Percentiles rank a stretch among this genome's conserved stretches.
Evolutionary conservation across 2,888 invertebrate genomes (phyloP).

Genomic region (Melinopterus prodromus): DNA sequence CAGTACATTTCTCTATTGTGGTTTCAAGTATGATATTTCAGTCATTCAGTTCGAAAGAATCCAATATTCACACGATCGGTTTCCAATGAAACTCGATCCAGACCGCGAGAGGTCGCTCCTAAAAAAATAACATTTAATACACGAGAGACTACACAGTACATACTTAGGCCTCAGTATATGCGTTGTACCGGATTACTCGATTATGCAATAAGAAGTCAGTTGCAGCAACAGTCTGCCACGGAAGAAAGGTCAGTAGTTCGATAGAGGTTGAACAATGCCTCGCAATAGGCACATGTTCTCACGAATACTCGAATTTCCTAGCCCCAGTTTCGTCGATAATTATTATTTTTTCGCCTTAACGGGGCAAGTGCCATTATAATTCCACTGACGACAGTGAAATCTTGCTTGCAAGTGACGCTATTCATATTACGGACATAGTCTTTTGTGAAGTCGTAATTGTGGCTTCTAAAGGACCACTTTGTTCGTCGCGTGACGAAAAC

Average conservation of each 20-base stretch:
- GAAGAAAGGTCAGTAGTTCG: slow-evolving; percentile 56
- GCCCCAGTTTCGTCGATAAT: neutral
- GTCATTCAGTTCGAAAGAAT: neutral
- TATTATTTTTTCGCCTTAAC: neutral
- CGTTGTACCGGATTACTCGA: slow-evolving; percentile 28
- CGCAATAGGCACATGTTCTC: slow-evolving; percentile 49
- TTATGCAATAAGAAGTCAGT: slow-evolving; percentile 38
- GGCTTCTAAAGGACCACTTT: neutral
- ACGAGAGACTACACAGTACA: neutral
- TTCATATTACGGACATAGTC: neutral
- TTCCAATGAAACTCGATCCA: neutral
- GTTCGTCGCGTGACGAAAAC: neutral
- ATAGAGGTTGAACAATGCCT: slow-evolving; percentile 50
- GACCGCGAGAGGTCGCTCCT: neutral
- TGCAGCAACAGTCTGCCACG: slow-evolving; percentile 38
- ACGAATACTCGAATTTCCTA: slow-evolving; percentile 40
- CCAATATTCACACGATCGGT: neutral
- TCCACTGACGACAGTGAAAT: neutral
- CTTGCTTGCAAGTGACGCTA: neutral
- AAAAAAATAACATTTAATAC: neutral
- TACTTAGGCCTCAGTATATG: slow-evolving; percentile 7
- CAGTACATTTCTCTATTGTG: no score
- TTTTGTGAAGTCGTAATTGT: neutral
- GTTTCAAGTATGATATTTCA: no score
- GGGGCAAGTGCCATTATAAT: neutral